Evolutionary conservation across 2,888 invertebrate genomes (phyloP).

Genomic region (Dusona sp.): DNA sequence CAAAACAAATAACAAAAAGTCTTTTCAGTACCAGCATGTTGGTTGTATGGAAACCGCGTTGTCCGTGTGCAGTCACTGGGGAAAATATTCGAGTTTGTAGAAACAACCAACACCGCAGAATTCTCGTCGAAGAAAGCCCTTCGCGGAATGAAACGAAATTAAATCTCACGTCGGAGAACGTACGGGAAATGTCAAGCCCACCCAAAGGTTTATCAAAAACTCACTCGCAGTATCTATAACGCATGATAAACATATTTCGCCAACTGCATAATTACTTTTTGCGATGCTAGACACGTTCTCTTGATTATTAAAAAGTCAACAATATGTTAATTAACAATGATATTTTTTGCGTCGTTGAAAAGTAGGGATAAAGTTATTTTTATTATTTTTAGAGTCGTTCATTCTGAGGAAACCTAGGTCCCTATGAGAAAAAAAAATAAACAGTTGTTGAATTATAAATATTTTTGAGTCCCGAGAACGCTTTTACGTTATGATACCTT

Average conservation of each 20-base stretch:
- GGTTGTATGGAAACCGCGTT: constrained; percentile 18
- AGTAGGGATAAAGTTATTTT: too few relatives aligned
- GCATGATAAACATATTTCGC: neutral
- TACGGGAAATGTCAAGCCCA: constrained; percentile 17
- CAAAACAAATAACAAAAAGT: constrained; percentile 21
- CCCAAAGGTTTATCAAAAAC: constrained; percentile 6
- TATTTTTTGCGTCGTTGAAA: too few relatives aligned
- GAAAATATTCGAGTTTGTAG: constrained; percentile 37
- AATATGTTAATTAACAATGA: neutral
- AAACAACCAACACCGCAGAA: constrained; percentile 10
- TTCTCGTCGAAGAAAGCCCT: constrained; percentile 35
- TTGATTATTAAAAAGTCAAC: neutral
- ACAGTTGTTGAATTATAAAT: too few relatives aligned
- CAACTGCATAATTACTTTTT: constrained; percentile 4
- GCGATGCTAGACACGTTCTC: neutral
- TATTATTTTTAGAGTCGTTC: too few relatives aligned
- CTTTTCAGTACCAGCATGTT: constrained; percentile 4
- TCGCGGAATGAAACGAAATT: constrained; percentile 16
- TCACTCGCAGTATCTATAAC: neutral
- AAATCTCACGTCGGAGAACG: constrained; percentile 30
- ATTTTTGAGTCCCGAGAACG: too few relatives aligned
- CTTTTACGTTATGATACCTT: neutral
- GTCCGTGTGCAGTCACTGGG: constrained; percentile 32
- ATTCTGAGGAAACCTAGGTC: too few relatives aligned
- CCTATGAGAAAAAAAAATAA: neutral